A percentile compares a stretch with the other conserved stretches of the same genome.
Evolutionary conservation across 2,113 vertebrate genomes (phyloP).

Genomic region (Archocentrus centrarchus): DNA sequence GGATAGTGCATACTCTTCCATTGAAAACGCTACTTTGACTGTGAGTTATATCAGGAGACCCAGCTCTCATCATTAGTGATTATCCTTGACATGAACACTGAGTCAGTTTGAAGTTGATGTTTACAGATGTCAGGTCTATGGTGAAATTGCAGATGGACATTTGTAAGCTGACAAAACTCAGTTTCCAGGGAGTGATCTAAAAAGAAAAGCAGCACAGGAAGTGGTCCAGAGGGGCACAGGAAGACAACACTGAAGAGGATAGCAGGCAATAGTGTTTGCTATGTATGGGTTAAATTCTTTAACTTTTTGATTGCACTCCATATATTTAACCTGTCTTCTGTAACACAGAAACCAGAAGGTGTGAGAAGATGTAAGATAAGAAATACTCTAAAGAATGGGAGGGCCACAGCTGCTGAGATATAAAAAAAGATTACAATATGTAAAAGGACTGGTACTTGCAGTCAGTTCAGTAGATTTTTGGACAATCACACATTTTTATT

Average conservation of each 20-base stretch:
- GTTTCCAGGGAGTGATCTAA: background rate
- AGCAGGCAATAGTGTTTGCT: background rate
- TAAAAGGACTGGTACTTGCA: too few species aligned
- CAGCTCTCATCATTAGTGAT: background rate
- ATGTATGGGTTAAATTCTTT: background rate
- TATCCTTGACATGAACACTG: background rate
- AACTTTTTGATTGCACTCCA: background rate
- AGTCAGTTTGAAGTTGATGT: background rate
- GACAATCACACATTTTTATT: too few species aligned
- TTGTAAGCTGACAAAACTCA: background rate
- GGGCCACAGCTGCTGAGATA: too few species aligned
- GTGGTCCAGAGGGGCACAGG: background rate
- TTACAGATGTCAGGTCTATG: background rate
- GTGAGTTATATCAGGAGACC: background rate
- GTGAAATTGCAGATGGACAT: background rate
- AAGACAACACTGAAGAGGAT: background rate
- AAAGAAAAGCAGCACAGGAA: background rate
- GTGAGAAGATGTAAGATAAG: too few species aligned
- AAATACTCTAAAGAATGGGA: too few species aligned
- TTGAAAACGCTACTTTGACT: fast-evolving
- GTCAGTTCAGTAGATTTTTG: too few species aligned
- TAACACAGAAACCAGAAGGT: background rate
- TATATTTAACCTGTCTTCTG: background rate
- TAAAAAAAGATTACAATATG: too few species aligned
- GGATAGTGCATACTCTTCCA: background rate